phyloP scores from a whole-genome alignment of 1,140 invertebrate genomes.

The Tigriopus japonicus region DNA sequence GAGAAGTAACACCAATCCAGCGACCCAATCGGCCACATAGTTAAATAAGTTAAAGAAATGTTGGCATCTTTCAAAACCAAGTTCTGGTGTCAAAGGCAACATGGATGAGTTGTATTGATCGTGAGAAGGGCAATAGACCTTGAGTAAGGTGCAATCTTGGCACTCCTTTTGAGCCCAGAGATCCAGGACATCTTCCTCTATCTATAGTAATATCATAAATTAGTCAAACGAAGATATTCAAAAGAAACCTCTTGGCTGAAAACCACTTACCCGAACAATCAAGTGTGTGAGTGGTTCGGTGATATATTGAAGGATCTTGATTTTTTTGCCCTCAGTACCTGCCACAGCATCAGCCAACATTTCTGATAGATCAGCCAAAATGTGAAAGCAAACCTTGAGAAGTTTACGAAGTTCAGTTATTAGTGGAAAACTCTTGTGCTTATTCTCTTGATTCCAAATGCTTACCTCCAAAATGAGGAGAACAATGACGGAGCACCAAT shows the following conservation, averaged over 20 bases:
- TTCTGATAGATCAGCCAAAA: too few relatives aligned
- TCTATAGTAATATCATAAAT: neutral
- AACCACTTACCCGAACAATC: neutral
- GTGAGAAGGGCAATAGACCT: neutral
- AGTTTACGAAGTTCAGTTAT: too few relatives aligned
- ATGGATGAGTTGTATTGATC: neutral
- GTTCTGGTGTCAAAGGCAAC: neutral
- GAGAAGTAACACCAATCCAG: slow-evolving; percentile 30
- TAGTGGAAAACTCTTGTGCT: too few relatives aligned
- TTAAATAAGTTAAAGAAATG: slow-evolving; percentile 29
- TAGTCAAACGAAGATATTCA: neutral
- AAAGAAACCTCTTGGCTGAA: neutral
- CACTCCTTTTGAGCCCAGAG: slow-evolving; percentile 6
- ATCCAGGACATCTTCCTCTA: neutral
- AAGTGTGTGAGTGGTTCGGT: neutral
- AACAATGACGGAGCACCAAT: slow-evolving; percentile 32
- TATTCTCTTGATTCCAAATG: too few relatives aligned
- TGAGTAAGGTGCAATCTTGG: neutral
- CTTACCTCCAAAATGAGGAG: slow-evolving; percentile 28
- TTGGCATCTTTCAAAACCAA: slow-evolving; percentile 26
- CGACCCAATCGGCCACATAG: slow-evolving; percentile 23
- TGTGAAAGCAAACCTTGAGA: too few relatives aligned
- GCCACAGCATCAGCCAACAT: too few relatives aligned
- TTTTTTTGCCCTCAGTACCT: slow-evolving; percentile 20
- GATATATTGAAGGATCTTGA: slow-evolving; percentile 18